Evolutionary conservation across 2,797 vertebrate genomes (phyloP), one percentile per base, ranked within the genome.

Genomic region (Miichthys miiuy): DNA sequence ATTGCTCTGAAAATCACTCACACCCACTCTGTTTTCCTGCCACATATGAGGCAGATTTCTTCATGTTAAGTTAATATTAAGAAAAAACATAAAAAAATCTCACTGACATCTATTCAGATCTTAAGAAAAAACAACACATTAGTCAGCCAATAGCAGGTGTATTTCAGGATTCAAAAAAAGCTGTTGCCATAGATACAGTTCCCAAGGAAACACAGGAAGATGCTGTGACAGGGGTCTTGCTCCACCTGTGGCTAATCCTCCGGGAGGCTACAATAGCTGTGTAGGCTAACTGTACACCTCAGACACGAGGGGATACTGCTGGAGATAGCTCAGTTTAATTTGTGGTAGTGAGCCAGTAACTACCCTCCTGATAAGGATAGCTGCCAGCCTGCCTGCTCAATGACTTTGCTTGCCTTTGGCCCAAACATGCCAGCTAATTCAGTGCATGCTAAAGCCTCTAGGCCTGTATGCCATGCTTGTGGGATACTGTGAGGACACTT

Each of bases 151-250:
- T 57, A 68, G 67, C 71, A 87, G 86, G 90, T 92, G 86, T 90
- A 91, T 88, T 89, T 88, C 77, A 88, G 88, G 86, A 88, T 77
- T 83, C 58, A 16, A 68, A 80, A 80, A 80, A 93, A 91, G 87
- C 93, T 89, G 95, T 95, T 96, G 89, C 95, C 91, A 95, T 95
- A 89, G 95, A 84, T 82, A 94, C 91, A 27, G 91, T 94, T 93
- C 85, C 89, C 86, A 79, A 75, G 92, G 93, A 93, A 94, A 92
- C 86, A 60, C 88, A 88, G 85, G 87, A 87, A 89, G 89, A 93
- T 84, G 90, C 92, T 89, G 84, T 92, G 92, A 93, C 92, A 91
- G 84, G 90, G 87, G 89, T 94, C 89, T 87, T 76, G 89, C 89
- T 93, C 89, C 93, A 95, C 93, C 94, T 95, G 93, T 93, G 92